Percentiles rank a stretch among this genome's conserved stretches.
phyloP scores from a whole-genome alignment of 2,113 vertebrate species.

The Ahaetulla prasina region DNA sequence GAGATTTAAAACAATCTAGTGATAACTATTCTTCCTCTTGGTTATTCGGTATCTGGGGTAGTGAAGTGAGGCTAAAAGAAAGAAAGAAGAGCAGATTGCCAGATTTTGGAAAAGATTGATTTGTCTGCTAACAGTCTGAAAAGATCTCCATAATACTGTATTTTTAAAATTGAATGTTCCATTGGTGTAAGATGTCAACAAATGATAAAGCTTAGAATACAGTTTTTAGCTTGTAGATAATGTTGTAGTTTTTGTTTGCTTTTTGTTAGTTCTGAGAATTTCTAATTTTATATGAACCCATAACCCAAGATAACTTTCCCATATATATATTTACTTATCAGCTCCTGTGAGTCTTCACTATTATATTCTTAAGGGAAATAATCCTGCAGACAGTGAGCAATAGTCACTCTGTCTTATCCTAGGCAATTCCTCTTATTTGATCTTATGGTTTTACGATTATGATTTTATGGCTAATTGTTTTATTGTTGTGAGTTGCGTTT shows the following conservation, averaged over 20 bases:
- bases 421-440: not conserved
- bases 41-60: not conserved
- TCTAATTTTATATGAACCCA: not conserved
- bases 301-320: not conserved
- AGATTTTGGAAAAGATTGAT: not conserved
- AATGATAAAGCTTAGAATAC: not conserved
- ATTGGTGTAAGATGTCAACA: not conserved
- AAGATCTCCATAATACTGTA: not conserved
- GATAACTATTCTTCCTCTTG: not conserved
- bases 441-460: not conserved
- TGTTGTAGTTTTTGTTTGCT: not conserved
- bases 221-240: not conserved
- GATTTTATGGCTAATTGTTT: not conserved
- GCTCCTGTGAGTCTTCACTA: not conserved
- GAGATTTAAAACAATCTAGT: not conserved
- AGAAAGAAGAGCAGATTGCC: not conserved
- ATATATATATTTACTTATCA: not conserved
- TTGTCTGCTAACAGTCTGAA: not conserved
- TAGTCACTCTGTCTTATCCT: not conserved
- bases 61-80: not conserved
- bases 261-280: not conserved
- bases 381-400: not conserved
- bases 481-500: not conserved
- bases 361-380: not conserved
- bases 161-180: not conserved